Conservation (phyloP, 2,113 vertebrate species). For the Sinocyclocheilus grahami region DNA sequence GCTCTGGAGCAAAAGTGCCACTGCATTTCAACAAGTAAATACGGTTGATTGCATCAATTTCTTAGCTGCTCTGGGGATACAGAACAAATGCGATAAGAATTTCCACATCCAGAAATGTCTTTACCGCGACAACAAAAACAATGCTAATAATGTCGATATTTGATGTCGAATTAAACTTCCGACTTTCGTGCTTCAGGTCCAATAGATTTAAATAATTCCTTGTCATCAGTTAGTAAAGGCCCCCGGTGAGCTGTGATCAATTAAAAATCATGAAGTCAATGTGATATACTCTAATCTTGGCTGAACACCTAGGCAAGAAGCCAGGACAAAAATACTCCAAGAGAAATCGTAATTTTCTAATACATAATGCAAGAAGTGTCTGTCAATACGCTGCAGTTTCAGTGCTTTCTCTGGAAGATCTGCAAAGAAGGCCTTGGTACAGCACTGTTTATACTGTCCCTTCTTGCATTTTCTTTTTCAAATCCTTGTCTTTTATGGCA, state of each 20-base stretch:
- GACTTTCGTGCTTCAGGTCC: background rate
- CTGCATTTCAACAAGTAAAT: constrained; percentile 45
- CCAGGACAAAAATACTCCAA: constrained; percentile 33
- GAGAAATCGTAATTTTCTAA: background rate
- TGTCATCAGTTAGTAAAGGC: background rate
- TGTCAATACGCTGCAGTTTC: background rate
- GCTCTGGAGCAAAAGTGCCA: constrained; percentile 44
- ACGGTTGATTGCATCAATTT: constrained; percentile 41
- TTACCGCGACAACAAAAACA: background rate
- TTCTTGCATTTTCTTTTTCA: constrained; percentile 7
- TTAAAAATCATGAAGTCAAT: constrained; percentile 6
- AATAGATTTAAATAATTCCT: background rate
- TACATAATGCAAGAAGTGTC: background rate
- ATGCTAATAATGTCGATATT: background rate
- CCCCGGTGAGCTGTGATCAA: background rate
- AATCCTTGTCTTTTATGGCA: background rate
- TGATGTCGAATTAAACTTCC: background rate
- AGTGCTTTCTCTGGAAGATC: background rate
- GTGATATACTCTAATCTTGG: background rate
- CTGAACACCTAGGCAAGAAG: constrained; percentile 16
- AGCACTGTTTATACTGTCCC: background rate
- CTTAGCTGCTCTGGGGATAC: background rate
- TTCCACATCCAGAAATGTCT: background rate
- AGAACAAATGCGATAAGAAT: background rate
- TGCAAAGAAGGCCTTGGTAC: background rate